Evolutionary conservation across 2,113 vertebrate genomes (phyloP), one percentile per base, ranked within the genome.

Genomic region (Thamnaconus septentrionalis): DNA sequence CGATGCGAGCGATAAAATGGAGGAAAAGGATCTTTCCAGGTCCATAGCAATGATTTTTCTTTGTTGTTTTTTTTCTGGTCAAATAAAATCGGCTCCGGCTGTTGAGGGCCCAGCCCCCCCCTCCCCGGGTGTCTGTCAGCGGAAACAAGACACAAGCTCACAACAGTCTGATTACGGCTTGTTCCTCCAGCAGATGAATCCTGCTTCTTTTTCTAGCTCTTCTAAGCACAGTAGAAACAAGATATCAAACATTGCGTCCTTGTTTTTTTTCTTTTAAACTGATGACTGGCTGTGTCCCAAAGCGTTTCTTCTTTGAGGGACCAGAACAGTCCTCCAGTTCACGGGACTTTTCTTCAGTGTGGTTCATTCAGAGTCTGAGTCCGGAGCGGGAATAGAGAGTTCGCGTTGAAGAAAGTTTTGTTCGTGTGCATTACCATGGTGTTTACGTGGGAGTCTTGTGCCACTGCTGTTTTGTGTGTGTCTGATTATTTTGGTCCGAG

Each of bases 91-190:
- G 71, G 73, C 79, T 81, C 70, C 18, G 58, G 87, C 82, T 85
- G 83, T 69, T 67, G 85, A 84, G 88, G 90, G 86, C 88, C 89
- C 91, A 86, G 89, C 91, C 91, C 90, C 82, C 65, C 41, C 18
- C 18, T 31, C 18, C 18, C 18, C 18, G 18, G 18, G 18, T 31
- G 18, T 31, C 18, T 41, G 81, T 84, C 76, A 80, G 78, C 88
- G 75, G 85, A 75, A 86, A 9, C 76, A 39, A 69, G 66, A 74
- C 57, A 69, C 59, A 71, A 85, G 84, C 75, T 78, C 59, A 70
- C 64, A 66, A 83, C 66, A 53, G 54, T 69, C 59, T 49, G 73
- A 62, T 52, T 45, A 75, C 64, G 63, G 63, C 53, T 76, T 64
- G 73, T 68, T 84, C 67, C 69, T 81, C n/a, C 45, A 79, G 77